phyloP scores from a whole-genome alignment of 2,888 invertebrate species.

The Diadromus collaris region DNA sequence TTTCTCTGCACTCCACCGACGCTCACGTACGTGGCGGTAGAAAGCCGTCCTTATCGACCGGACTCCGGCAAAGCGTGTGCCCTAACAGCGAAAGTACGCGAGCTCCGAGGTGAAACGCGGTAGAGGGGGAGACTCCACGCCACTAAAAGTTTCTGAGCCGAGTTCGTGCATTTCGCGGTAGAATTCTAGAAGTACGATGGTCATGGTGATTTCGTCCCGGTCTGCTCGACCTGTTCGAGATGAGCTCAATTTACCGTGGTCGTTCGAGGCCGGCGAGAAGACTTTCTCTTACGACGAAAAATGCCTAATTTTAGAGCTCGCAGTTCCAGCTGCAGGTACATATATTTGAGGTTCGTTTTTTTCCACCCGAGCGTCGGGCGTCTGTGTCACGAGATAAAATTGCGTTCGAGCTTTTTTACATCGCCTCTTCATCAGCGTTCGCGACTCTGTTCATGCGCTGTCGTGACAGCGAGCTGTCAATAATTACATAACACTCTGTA shows the following conservation, averaged over 20 bases:
- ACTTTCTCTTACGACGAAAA: constrained; percentile 5
- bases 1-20: constrained; percentile 1
- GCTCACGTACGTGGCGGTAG: constrained; percentile 52
- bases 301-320: background rate
- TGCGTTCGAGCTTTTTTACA: background rate
- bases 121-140: constrained; percentile 14
- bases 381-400: background rate
- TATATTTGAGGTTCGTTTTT: background rate
- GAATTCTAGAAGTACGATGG: constrained; percentile 41
- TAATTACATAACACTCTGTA: constrained; percentile 58
- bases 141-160: constrained; percentile 22
- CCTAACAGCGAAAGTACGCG: constrained; percentile 28
- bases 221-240: background rate
- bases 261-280: background rate
- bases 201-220: background rate
- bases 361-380: background rate
- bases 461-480: constrained; percentile 63
- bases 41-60: constrained; percentile 60
- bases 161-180: constrained; percentile 45
- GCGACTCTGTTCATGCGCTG: constrained; percentile 16
- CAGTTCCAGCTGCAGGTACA: background rate
- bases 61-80: constrained; percentile 41
- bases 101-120: constrained; percentile 40
- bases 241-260: background rate
- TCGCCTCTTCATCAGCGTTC: background rate